A percentile compares a stretch with the other conserved stretches of the same genome.
Evolutionary conservation across 2,888 invertebrate species (phyloP).

Genomic region (Lordiphosa andalusiaca): DNA sequence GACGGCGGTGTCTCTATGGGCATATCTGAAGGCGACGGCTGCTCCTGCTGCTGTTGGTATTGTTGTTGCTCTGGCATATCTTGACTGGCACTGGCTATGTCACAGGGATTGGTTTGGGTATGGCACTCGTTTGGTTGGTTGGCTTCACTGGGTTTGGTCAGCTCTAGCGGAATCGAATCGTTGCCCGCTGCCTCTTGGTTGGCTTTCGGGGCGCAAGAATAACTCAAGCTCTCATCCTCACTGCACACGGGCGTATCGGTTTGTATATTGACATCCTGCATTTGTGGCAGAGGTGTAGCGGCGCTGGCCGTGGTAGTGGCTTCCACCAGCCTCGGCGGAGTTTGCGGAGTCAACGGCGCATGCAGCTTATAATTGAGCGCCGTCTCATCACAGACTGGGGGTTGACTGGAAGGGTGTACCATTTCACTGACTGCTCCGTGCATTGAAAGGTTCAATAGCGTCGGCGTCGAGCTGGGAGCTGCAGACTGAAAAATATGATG

Average conservation of each 20-base stretch:
- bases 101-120: constrained; percentile 63
- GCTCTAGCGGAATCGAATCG: constrained; percentile 58
- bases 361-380: constrained; percentile 62
- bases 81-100: constrained; percentile 43
- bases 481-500: constrained; percentile 65
- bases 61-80: constrained; percentile 24
- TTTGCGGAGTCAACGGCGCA: constrained; percentile 64
- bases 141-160: constrained; percentile 63
- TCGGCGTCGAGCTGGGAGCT: constrained; percentile 39
- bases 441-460: constrained; percentile 56
- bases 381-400: constrained; percentile 42
- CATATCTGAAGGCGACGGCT: constrained; percentile 32
- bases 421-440: constrained; percentile 40
- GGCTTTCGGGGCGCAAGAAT: constrained; percentile 48
- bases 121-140: constrained; percentile 57
- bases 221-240: constrained; percentile 82
- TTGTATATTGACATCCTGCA: constrained; percentile 92
- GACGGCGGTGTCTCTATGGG: constrained; percentile 17
- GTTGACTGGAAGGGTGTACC: constrained; percentile 25
- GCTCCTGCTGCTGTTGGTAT: constrained; percentile 30
- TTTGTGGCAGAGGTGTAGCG: constrained; percentile 80
- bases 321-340: constrained; percentile 62
- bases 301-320: constrained; percentile 39
- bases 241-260: constrained; percentile 87
- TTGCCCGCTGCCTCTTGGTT: constrained; percentile 31